Base-by-base conservation (phyloP, 2,888 invertebrate genomes). In the Psylliodes chrysocephalus region DNA sequence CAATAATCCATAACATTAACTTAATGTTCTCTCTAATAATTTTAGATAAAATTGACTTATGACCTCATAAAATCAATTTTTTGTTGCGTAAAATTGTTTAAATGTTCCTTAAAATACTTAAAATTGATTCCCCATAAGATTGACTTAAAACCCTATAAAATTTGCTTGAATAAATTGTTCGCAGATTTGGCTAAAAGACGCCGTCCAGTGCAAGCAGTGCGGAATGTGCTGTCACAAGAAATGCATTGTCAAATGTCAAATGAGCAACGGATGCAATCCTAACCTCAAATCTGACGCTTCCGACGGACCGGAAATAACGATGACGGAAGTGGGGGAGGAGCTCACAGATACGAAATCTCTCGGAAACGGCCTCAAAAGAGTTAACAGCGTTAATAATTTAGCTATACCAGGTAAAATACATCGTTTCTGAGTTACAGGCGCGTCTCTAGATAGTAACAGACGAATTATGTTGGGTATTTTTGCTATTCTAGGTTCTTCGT, bases 181-280 rank as follows among this genome's bases (percentile, higher is more conserved):
- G 5, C 76, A 95, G 92, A 97, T 98, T 74, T 98, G 98, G 98
- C 84, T 98, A 66, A 97, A 97, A 83, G 95, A 95, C 76, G 98
- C 96, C 2, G 93, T 95, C 75, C 94, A 95, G 78, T 98, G 98
- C 82, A 87, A 90, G 55, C 90, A 91, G 68, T 98, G 98, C 78
- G 89, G 90, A 0, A 89, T 96, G 85, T 93, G 94, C 71, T 96
- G 96, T 79, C 98, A 98, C 83, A 97, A 96, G 82, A 98, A 98
- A 80, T 98, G 98, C 82, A 91, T 95, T 69, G 89, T 89, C 7
- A 94, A 94, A 77, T 96, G 96, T 81, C 92, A 91, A 78, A 85
- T 87, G 52, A 87, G 89, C 63, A 89, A 89, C 12, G 84, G 86
- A n/a, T 91, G 91, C 59, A 72, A 70, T 30, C 71, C 73, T 22